Evolutionary conservation across 2,888 invertebrate species (phyloP), one percentile per base, ranked within the genome.

Genomic region (Zygaena filipendulae): DNA sequence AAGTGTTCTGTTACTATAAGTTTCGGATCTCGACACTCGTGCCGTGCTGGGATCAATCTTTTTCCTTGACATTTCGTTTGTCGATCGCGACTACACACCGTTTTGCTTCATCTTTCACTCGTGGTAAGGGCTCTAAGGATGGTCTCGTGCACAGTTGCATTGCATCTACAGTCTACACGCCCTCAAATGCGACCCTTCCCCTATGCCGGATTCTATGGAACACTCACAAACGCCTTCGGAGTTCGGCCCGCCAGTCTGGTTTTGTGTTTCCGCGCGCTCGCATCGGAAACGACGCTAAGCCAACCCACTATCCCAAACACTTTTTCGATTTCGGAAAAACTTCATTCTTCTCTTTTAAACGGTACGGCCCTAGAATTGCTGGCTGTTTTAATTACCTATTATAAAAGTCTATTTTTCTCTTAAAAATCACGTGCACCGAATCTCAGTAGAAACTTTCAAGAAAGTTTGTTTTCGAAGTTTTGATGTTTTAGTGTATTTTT

Each of bases 121-220:
- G 49, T 68, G 56, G 71, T 70, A 66, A 68, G 74, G 70, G 66
- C 59, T 56, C 47, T 43, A 57, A 70, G 63, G 64, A 66, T 66
- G 63, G 64, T 62, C 61, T 68, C 62, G 59, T 68, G 74, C 74
- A 66, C 52, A 45, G 49, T 49, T 50, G 53, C 56, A 59, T 60
- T 70, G 74, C 75, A 71, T 70, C 64, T 64, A 69, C 57, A 70
- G 71, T 70, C 64, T 64, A 69, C 57, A 70, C 74, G 74, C 77
- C 77, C 75, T 75, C 62, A 62, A 52, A 43, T 57, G 51, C 67
- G 74, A 72, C 75, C 77, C 77, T 75, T 77, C 75, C 77, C 77
- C 75, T 70, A 64, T 68, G 52, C 61, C 68, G 64, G 70, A 71
- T 72, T 68, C 71, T 70, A 74, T 70, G 67, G 72, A 72, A 70